Evolutionary conservation across 2,888 invertebrate genomes (phyloP).

Genomic region (Eumerus sabulonum): DNA sequence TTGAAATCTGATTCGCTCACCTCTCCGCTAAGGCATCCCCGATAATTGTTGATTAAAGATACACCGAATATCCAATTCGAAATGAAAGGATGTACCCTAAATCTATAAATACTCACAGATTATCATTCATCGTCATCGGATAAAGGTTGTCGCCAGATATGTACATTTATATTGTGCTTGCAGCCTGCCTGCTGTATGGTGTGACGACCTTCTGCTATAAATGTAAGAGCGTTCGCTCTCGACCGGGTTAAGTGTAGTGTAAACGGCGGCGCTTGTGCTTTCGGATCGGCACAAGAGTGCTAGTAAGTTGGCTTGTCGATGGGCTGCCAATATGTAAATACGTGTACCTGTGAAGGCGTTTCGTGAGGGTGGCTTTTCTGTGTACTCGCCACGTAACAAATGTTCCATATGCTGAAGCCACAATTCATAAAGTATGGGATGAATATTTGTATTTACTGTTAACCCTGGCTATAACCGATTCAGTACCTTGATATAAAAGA

Average conservation of each 20-base stretch:
- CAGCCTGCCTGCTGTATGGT: conserved; percentile 13
- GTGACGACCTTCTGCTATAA: conserved; percentile 30
- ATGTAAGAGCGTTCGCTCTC: not conserved
- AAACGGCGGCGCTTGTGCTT: conserved; percentile 43
- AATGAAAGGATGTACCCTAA: too few species aligned
- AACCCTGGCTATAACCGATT: not conserved
- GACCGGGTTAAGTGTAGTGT: conserved; percentile 11
- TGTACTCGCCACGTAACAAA: conserved; percentile 33
- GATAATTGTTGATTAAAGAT: conserved; percentile 33
- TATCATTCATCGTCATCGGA: conserved; percentile 36
- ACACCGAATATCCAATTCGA: conserved; percentile 34
- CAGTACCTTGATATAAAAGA: too few species aligned
- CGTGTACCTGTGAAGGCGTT: conserved; percentile 1
- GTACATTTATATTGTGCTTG: too few species aligned
- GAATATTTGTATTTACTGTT: not conserved
- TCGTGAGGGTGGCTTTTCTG: conserved; percentile 30
- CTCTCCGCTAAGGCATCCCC: too few species aligned
- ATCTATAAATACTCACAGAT: conserved; percentile 46
- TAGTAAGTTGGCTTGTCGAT: conserved; percentile 43
- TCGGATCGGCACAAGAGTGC: conserved; percentile 26
- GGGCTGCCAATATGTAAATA: conserved; percentile 43
- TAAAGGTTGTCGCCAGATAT: conserved; percentile 43
- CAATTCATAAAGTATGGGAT: too few species aligned
- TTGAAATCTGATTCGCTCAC: conserved; percentile 39
- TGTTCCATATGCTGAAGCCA: conserved; percentile 26